Conservation (phyloP, 2,888 invertebrate genomes). For the Lithophane leautieri region DNA sequence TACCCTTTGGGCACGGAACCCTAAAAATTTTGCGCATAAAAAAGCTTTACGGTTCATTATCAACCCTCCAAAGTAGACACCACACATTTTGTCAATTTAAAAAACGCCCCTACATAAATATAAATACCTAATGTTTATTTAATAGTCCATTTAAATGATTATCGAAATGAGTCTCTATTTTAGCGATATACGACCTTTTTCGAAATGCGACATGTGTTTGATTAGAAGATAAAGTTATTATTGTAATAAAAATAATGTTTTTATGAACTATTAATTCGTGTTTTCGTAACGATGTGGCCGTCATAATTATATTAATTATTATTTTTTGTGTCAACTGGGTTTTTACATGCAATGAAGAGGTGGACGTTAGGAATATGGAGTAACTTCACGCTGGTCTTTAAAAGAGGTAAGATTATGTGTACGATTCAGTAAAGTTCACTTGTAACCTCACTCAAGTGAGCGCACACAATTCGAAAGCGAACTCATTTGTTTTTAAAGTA, state of each 20-base stretch:
- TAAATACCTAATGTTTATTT: constrained; percentile 52
- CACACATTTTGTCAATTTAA: constrained; percentile 13
- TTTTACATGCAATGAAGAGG: constrained; percentile 5
- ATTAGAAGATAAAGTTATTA: constrained; percentile 42
- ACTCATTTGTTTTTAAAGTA: constrained; percentile 3
- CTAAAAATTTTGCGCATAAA: not conserved
- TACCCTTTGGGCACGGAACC: too few relatives aligned
- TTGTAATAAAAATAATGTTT: constrained; percentile 39
- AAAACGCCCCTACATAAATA: constrained; percentile 12
- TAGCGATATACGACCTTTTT: constrained; percentile 5
- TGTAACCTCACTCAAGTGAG: not conserved
- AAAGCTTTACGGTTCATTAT: constrained; percentile 12
- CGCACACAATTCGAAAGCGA: not conserved
- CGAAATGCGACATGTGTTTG: constrained; percentile 37
- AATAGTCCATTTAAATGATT: constrained; percentile 40
- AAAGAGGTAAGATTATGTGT: not conserved
- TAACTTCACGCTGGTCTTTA: not conserved
- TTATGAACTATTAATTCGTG: constrained; percentile 30
- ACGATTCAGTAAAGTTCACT: not conserved
- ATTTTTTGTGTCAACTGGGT: not conserved
- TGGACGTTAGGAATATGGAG: not conserved
- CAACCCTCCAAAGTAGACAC: constrained; percentile 20
- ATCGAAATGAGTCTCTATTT: constrained; percentile 18
- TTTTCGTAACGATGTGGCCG: constrained; percentile 34
- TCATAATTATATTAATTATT: constrained; percentile 10